Conservation (phyloP, 2,113 vertebrate species). For the Neolamprologus sp. region DNA sequence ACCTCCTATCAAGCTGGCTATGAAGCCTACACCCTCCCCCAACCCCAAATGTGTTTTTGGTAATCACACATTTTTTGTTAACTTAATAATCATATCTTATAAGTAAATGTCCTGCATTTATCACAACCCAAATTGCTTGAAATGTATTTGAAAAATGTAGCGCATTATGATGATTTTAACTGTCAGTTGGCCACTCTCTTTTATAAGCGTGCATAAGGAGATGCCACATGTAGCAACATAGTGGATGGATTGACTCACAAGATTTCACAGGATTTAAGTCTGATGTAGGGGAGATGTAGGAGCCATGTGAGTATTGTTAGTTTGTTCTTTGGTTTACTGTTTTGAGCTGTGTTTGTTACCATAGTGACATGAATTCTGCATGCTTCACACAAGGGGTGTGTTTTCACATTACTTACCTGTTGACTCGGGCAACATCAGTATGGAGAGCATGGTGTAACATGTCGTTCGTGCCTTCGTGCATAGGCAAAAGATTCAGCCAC, state of each 20-base stretch:
- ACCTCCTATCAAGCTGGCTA: not conserved
- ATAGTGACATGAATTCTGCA: not conserved
- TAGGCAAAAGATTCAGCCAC: not conserved
- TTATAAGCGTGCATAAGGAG: not conserved
- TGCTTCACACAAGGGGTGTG: not conserved
- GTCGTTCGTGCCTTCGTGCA: not conserved
- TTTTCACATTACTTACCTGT: not conserved
- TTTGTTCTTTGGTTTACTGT: not conserved
- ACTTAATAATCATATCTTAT: not conserved
- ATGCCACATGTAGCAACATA: not conserved
- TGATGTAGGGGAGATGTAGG: not conserved
- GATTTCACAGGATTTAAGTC: not conserved
- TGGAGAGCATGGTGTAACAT: not conserved
- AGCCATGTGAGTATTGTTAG: not conserved
- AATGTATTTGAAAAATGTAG: not conserved
- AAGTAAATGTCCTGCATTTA: not conserved
- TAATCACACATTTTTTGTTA: not conserved
- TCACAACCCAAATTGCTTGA: not conserved
- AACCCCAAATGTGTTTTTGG: not conserved
- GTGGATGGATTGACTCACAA: not conserved
- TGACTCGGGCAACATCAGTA: not conserved
- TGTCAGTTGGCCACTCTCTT: not conserved
- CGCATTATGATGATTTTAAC: not conserved
- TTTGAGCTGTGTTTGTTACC: not conserved
- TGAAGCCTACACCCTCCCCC: not conserved